phyloP scores from a whole-genome alignment of 2,888 invertebrate species.

The Orthosia incerta region DNA sequence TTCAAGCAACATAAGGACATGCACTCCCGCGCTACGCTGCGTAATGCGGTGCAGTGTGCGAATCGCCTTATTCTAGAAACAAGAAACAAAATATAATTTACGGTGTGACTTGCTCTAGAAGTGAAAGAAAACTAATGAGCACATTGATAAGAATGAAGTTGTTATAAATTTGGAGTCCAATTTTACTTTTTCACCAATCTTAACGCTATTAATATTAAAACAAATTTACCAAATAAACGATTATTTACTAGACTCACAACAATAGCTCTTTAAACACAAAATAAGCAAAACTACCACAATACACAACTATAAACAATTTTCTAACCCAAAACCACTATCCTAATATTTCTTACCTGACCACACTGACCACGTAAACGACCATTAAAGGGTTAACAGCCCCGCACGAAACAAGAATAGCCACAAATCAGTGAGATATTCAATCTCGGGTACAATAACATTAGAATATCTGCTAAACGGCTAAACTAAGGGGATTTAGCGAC shows the following conservation, averaged over 20 bases:
- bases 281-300: conserved; percentile 27
- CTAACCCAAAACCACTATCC: conserved; percentile 35
- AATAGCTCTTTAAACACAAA: conserved; percentile 16
- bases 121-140: too few relatives aligned
- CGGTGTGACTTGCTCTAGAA: neutral
- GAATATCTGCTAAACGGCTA: conserved; percentile 83
- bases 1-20: too few relatives aligned
- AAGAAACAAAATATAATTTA: neutral
- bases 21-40: too few relatives aligned
- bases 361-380: conserved; percentile 60
- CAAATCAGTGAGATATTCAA: conserved; percentile 90
- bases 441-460: conserved; percentile 87
- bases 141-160: neutral
- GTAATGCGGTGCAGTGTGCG: too few relatives aligned
- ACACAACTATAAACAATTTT: conserved; percentile 29
- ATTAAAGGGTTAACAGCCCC: conserved; percentile 66
- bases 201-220: neutral
- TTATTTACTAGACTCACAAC: too few relatives aligned
- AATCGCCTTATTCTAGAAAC: too few relatives aligned
- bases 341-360: conserved; percentile 65
- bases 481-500: conserved; percentile 83
- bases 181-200: neutral
- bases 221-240: neutral
- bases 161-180: too few relatives aligned
- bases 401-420: conserved; percentile 81